These are phyloP conservation scores for Cheilosia vulpina DNA, from an alignment of 2,888 invertebrate species.

Conservation along the genomic window DNA sequence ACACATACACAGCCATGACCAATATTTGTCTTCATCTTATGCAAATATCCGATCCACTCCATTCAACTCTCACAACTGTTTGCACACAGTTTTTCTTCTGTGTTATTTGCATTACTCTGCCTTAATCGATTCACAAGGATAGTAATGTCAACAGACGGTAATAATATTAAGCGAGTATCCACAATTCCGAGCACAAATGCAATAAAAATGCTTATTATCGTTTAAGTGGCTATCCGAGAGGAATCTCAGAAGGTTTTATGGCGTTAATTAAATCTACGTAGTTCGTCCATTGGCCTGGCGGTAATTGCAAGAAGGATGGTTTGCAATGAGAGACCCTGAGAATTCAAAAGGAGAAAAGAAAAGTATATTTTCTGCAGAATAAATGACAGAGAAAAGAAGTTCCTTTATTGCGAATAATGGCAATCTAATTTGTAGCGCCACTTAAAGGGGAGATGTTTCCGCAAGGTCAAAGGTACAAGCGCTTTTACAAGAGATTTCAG, in stretches of 20 bases:
- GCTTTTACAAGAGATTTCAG: no score
- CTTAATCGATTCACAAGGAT: slow-evolving; percentile 39
- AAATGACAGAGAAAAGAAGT: neutral
- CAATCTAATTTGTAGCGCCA: neutral
- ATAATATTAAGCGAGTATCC: slow-evolving; percentile 8
- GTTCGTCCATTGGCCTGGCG: neutral
- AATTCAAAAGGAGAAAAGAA: neutral
- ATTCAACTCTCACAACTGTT: slow-evolving; percentile 30
- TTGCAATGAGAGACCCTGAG: neutral
- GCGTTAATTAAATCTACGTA: slow-evolving; percentile 31
- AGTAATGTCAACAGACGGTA: slow-evolving; percentile 19
- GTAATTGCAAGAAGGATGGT: slow-evolving; percentile 3
- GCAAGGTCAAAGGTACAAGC: no score
- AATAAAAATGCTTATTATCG: slow-evolving; percentile 40
- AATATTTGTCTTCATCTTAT: slow-evolving; percentile 38
- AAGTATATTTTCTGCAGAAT: neutral
- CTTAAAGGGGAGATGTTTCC: no score
- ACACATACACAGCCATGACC: neutral
- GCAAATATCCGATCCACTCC: slow-evolving; percentile 31
- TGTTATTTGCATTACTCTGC: slow-evolving; percentile 17
- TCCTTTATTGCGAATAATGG: slow-evolving; percentile 2
- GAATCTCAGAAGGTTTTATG: slow-evolving; percentile 11
- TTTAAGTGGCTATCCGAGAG: slow-evolving; percentile 16
- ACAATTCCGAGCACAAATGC: no score
- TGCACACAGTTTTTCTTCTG: slow-evolving; percentile 15